These are phyloP conservation scores for Pterobdella sp. DNA, from an alignment of 2,888 invertebrate genomes.

Conservation along the genomic window DNA sequence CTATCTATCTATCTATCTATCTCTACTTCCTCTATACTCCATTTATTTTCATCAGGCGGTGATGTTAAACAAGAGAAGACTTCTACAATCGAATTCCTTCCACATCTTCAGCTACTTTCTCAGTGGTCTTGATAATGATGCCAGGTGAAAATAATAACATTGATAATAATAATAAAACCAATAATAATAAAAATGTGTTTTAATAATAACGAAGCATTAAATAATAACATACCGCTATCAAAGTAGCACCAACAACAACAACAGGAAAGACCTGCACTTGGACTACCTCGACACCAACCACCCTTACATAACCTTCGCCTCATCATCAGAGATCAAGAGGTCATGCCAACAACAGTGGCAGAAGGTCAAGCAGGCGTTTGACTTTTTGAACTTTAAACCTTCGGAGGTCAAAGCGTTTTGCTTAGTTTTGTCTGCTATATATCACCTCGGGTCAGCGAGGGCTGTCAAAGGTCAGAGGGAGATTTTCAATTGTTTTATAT, in stretches of 20 bases:
- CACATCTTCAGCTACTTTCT: conserved; percentile 65
- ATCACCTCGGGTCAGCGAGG: conserved; percentile 75
- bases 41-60: conserved; percentile 54
- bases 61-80: conserved; percentile 69
- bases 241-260: conserved; percentile 29
- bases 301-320: conserved; percentile 16
- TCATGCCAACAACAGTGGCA: conserved; percentile 72
- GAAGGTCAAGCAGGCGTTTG: conserved; percentile 69
- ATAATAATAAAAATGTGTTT: background rate
- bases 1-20: background rate
- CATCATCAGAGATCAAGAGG: conserved; percentile 49
- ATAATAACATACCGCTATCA: background rate
- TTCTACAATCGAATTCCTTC: conserved; percentile 64
- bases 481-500: background rate
- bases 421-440: conserved; percentile 81
- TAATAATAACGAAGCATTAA: background rate
- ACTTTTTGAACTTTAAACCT: conserved; percentile 66
- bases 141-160: conserved; percentile 54
- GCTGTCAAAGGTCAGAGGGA: conserved; percentile 48
- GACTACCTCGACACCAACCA: conserved; percentile 64
- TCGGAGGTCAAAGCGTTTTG: conserved; percentile 74
- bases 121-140: conserved; percentile 64
- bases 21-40: background rate
- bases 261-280: conserved; percentile 67
- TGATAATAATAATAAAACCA: no score